Base-by-base conservation (phyloP, 2,797 vertebrate genomes). In the Parotocinclus haroldoi region DNA sequence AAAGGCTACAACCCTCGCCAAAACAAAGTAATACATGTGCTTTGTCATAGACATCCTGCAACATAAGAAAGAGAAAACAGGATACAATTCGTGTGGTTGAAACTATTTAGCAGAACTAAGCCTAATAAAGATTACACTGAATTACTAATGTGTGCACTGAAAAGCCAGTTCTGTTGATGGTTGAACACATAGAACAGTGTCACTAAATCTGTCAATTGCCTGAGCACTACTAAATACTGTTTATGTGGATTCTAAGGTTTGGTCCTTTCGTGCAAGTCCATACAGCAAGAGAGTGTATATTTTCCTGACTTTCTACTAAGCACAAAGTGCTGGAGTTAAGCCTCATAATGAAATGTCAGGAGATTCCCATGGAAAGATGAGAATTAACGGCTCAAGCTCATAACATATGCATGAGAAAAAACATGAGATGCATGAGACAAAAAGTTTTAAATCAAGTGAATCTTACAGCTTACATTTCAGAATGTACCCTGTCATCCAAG, bases 401-500 rank as follows among this genome's bases (percentile, higher is more conserved):
- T 8, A 42, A 58, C 19, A 44, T 27, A 53, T 38, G n/a, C 11
- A 51, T 40, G 4, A 1, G 48, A 8, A 37, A 6, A 27, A 2
- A 45, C 38, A 39, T 37, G 53, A 64, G 50, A 60, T 70, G 67
- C 75, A 48, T 39, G 42, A 56, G 36, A 44, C 58, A 67, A 72
- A 58, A 17, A 13, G 52, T 49, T 40, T 61, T 27, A 27, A 27
- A 27, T 27, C 27, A 27, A 2, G 27, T 27, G 5, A 27, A 27
- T 27, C 27, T 27, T 27, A 27, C 27, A 27, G 7, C 65, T 73
- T 68, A 42, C 42, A 46, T 77, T 65, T 73, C 63, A 71, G 61
- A 77, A 70, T 68, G 54, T 55, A 63, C 64, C 66, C 63, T 52
- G 73, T 72, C 27, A 68, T 68, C 44, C 19, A 53, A 75, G 60